Evolutionary conservation across 2,888 invertebrate species (phyloP).

Genomic region (Sinopyrophorus schimmeli): DNA sequence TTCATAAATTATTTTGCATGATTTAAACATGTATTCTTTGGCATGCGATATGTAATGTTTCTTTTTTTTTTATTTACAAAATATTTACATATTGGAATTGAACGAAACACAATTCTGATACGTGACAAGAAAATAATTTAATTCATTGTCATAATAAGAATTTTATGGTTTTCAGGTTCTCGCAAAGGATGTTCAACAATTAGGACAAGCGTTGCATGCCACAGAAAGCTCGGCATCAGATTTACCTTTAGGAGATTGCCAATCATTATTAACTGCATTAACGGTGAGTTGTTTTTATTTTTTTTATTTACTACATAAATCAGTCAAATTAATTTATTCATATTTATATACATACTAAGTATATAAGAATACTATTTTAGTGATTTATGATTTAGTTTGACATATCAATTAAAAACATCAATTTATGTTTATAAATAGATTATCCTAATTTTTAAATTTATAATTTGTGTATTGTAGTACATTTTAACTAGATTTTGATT

Average conservation of each 20-base stretch:
- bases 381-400: not conserved
- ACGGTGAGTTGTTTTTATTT: conserved; percentile 60
- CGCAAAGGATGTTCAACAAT: conserved; percentile 65
- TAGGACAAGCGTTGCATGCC: conserved; percentile 68
- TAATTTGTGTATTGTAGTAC: conserved; percentile 1
- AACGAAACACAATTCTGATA: too few species aligned
- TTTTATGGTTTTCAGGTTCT: conserved; percentile 48
- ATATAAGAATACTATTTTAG: too few species aligned
- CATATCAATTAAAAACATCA: too few species aligned
- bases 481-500: conserved; percentile 23
- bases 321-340: too few species aligned
- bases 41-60: too few species aligned
- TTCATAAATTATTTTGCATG: too few species aligned
- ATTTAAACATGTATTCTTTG: too few species aligned
- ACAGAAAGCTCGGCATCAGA: conserved; percentile 70
- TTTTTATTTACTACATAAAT: not conserved
- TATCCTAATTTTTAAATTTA: conserved; percentile 5
- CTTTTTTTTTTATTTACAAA: too few species aligned
- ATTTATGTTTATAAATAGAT: conserved; percentile 6
- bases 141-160: conserved; percentile 8
- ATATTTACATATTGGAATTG: too few species aligned
- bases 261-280: conserved; percentile 71
- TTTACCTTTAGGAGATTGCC: conserved; percentile 72
- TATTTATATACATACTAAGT: too few species aligned
- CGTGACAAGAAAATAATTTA: too few species aligned